Base-by-base conservation (phyloP, 2,888 invertebrate species). In the Ypsolopha scabrella region DNA sequence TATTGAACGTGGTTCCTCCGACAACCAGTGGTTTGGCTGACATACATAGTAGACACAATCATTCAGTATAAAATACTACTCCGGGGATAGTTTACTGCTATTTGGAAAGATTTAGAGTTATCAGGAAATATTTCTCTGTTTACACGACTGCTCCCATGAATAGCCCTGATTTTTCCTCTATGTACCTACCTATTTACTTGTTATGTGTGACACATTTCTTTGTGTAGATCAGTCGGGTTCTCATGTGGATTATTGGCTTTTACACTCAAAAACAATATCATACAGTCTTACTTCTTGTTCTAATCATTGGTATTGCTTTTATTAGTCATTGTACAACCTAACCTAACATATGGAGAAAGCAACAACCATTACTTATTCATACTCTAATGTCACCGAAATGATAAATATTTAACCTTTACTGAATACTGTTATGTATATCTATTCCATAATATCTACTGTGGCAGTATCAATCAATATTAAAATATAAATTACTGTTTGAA, bases 1-100 rank as follows among this genome's bases (percentile, higher is more conserved):
- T 72, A 72, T 70, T 76, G 79, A 83, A 82, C 82, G 82, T 85
- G 85, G 83, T 83, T 71, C 67, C 60, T 73, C 72, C 79, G 80
- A 79, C 80, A 80, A 72, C 69, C 72, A 63, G 67, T 68, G 67
- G 66, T 68, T 68, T 65, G 64, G 72, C 70, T 75, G 77, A 73
- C 76, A 77, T 70, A 75, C 70, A 64, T 70, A 38, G n/a, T 62
- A 50, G 54, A 67, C 61, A 69, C 74, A 73, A 72, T 78, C 75
- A 75, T 69, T 68, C 69, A 58, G 58, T 58, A 53, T 56, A 57
- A 58, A 64, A 60, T 59, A 33, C 11, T 35, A n/a, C 24, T n/a
- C 35, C 35, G 3, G 24, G 24, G 24, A 24, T 24, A 24, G 24
- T 24, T 24, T 24, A 3, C 24, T 24, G 24, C 24, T 24, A 24